Conservation (phyloP, 2,888 invertebrate species). For the Drosophila ustulata region DNA sequence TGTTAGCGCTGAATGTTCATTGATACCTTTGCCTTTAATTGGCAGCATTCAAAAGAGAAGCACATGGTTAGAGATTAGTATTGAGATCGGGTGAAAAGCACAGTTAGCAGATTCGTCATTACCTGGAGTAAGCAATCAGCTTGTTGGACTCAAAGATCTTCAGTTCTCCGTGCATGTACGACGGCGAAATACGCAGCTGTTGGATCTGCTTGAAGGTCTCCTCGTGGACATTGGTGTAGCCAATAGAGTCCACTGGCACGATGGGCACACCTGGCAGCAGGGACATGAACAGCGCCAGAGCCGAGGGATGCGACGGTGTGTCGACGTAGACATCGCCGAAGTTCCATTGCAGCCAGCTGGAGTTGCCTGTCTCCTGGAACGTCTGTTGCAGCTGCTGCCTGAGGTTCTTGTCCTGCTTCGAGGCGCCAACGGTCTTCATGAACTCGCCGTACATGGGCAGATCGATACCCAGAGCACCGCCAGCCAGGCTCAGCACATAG, state of each 20-base stretch:
- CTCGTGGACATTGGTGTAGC: conserved; percentile 60
- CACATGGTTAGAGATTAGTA: conserved; percentile 24
- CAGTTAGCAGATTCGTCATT: conserved; percentile 57
- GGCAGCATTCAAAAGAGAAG: conserved; percentile 30
- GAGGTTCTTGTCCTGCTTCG: conserved; percentile 68
- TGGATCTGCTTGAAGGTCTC: conserved; percentile 80
- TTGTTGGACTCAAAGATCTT: conserved; percentile 84
- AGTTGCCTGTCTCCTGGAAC: conserved; percentile 67
- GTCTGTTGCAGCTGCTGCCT: conserved; percentile 69
- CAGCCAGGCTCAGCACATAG: conserved; percentile 65
- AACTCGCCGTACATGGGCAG: conserved; percentile 83
- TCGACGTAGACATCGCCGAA: conserved; percentile 67
- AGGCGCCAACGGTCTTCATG: conserved; percentile 68
- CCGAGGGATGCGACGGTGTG: conserved; percentile 73
- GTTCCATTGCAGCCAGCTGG: conserved; percentile 84
- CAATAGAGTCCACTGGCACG: conserved; percentile 81
- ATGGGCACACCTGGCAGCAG: conserved; percentile 93
- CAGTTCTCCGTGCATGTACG: conserved; percentile 88
- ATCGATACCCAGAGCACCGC: conserved; percentile 79
- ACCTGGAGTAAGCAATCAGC: conserved; percentile 90
- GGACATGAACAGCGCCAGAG: conserved; percentile 89
- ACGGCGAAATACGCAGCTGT: conserved; percentile 86
- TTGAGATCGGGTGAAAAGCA: not conserved
- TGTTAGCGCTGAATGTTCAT: not conserved
- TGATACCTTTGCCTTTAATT: conserved; percentile 55